Base-by-base conservation (phyloP, 2,888 invertebrate species). In the Cerastis leucographa region DNA sequence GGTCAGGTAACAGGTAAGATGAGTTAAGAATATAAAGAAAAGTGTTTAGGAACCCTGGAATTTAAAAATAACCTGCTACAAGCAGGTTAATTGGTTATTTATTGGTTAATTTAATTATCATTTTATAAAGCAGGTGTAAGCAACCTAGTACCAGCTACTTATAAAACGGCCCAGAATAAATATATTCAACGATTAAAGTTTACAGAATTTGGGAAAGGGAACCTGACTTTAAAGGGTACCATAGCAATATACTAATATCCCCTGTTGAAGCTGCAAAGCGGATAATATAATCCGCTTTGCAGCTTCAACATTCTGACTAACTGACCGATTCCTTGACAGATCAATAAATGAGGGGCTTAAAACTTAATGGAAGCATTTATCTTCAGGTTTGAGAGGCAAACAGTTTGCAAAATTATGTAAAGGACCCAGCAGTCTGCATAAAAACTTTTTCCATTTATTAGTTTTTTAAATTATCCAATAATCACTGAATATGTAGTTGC, bases 401-500 rank as follows among this genome's bases (percentile, higher is more conserved):
- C 40, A 35, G 46, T 11, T 64, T 6, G 8, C 17, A 35, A 56
- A 46, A 66, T 67, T 62, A 69, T 81, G 49, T 40, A 79, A 81
- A 81, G 56, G 12, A 42, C 46, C 19, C 7, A 69, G 19, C 29
- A 22, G 54, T 54, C 35, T 49, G 54, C 46, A 68, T 61, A 67
- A 71, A 78, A 59, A 35, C 59, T 71, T 83, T 73, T 80, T 73
- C 59, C 62, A 78, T 77, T 82, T 71, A 75, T 67, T 51, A 42
- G 22, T 76, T 42, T 40, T 76, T 75, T 61, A 76, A 65, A 78
- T 67, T 78, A 68, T 77, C 78, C 29, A 78, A 86, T 74, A 80
- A 72, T 77, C 83, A 70, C 73, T 2, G 62, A 76, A 81, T 73
- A 56, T 74, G 42, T 76, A 85, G 74, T 86, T 85, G 81, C 83